Evolutionary conservation across 1,140 invertebrate species (phyloP), one percentile per base, ranked within the genome.

Genomic region (Trypoxylus dichotomus): DNA sequence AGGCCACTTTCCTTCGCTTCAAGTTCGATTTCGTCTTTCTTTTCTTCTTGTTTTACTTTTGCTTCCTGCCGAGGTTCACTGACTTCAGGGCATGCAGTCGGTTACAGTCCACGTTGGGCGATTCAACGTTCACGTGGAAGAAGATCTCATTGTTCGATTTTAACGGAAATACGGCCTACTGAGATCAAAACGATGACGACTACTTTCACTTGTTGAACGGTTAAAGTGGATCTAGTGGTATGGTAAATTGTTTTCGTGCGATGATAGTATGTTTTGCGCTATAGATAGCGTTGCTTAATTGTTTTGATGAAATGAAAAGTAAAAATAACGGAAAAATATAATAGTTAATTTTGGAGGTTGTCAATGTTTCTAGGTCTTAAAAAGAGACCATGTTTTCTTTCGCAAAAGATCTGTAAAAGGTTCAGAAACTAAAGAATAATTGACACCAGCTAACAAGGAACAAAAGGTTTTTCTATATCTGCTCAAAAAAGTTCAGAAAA

Each of bases 131-230:
- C 47, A 54, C 47, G 47, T 54, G 47, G 47, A 54, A 54, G 47
- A 54, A 54, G 47, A 54, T 54, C 47, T 54, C 15, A 54, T 54
- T 54, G 47, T 54, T 54, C 47, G 47, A 54, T 54, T 54, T n/a
- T 19, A 54, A 19, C 15, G 47, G 19, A 54, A 54, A 54, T 54
- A 19, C 47, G 47, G 47, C 47, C 47, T 54, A 54, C 47, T 54
- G 19, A 54, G 47, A 54, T 54, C 47, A n/a, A 54, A 54, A n/a
- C 43, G 43, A 19, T 19, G 47, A 54, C 47, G 15, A 54, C 13
- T n/a, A 54, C 47, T 54, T 54, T 54, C 47, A 54, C 47, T 54
- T 47, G 43, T 13, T 47, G 3, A 2, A 47, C 43, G 13, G n/a
- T 13, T 47, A 47, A 47, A 15, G 5, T 54, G n/a, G n/a, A n/a